Base-by-base conservation (phyloP, 2,888 invertebrate species). In the Operophtera brumata region DNA sequence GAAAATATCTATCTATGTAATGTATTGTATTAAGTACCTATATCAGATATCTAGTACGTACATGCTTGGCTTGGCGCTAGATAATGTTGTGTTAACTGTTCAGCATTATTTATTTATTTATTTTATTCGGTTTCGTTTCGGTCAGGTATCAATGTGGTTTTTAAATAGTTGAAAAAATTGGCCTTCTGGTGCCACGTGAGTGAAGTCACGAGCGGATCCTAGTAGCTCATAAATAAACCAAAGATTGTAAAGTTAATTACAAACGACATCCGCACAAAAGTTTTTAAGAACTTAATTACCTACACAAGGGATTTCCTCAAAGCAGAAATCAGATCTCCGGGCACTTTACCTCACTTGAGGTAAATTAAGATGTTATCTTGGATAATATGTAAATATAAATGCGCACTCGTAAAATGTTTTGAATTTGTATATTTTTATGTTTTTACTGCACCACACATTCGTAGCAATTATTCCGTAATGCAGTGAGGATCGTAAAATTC, bases 401-500 rank as follows among this genome's bases (percentile, higher is more conserved):
- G 51, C 43, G 43, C 30, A 42, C 47, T 50, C 47, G 49, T 47
- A 51, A 59, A 52, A 49, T 40, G 26, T 39, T 47, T 45, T 53
- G 20, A 35, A 58, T 46, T 56, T 54, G 48, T 46, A 49, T 52
- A 60, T 56, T 51, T 14, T 40, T 48, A 40, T 54, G 40, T 60
- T 57, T 57, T 58, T 59, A 57, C 54, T 54, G 59, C 59, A 59
- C 46, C 59, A 52, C 59, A 65, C 45, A 62, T 59, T 63, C 57
- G 45, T 57, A 64, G 61, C 61, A 69, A 67, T 70, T 56, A 65
- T 59, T 54, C 52, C 52, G 65, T 66, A 69, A 66, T 66, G 69
- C 67, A 60, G 61, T 66, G 61, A 52, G 60, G 25, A 67, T 64
- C 72, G 55, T 79, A 77, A 81, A 79, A 70, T 71, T 71, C 62